These are phyloP conservation scores for Tympanuchus pallidicinctus DNA, from an alignment of 2,113 vertebrate genomes.

Conservation along the genomic window DNA sequence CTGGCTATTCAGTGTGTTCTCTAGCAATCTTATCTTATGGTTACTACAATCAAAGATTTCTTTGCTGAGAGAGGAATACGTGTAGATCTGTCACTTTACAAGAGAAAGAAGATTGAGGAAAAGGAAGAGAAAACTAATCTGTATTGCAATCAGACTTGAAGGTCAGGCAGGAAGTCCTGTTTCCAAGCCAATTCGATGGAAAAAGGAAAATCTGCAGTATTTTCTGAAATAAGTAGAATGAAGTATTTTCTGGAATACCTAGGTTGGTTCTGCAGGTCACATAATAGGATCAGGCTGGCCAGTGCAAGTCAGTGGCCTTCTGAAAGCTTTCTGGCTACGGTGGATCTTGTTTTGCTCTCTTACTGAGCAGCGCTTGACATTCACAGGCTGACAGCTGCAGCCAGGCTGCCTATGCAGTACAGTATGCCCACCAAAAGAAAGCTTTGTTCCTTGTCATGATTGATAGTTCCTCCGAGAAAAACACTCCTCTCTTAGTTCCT, in stretches of 20 bases:
- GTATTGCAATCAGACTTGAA: not conserved
- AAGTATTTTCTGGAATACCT: not conserved
- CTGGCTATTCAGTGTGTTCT: not conserved
- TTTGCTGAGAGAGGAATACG: not conserved
- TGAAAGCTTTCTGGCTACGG: not conserved
- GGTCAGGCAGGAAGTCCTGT: not conserved
- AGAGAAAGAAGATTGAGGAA: not conserved
- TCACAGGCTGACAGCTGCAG: not conserved
- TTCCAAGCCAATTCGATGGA: not conserved
- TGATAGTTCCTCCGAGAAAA: constrained; percentile 23
- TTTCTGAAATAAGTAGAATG: not conserved
- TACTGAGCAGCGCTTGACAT: not conserved
- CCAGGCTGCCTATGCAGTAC: not conserved
- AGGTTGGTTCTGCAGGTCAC: not conserved
- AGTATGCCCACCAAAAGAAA: not conserved
- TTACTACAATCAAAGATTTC: not conserved
- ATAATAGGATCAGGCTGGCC: not conserved
- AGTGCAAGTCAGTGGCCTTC: not conserved
- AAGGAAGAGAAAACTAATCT: not conserved
- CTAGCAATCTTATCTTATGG: not conserved
- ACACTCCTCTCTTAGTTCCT: not conserved
- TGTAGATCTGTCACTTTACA: not conserved
- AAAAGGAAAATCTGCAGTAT: not conserved
- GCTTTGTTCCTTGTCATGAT: not conserved
- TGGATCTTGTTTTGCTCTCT: not conserved